These are phyloP conservation scores for Cerceris ruficornis DNA, from an alignment of 2,888 invertebrate genomes.

Conservation along the genomic window DNA sequence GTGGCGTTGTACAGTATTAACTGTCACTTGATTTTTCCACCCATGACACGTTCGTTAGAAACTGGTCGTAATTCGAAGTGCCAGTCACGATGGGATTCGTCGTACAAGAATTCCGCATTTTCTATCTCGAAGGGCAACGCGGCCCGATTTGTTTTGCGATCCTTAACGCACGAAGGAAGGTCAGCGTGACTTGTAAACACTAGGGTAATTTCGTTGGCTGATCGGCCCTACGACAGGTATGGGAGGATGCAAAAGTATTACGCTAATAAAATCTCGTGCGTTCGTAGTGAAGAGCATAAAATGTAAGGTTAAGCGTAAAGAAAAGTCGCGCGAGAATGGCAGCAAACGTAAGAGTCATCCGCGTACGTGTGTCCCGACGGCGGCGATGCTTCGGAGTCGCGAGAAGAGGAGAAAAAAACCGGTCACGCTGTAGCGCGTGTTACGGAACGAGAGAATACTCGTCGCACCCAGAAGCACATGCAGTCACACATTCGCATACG, in stretches of 20 bases:
- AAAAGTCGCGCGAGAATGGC: constrained; percentile 2
- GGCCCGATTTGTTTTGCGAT: no score
- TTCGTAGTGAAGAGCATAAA: no score
- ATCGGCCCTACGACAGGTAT: no score
- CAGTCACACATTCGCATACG: constrained; percentile 1
- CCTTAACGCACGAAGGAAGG: no score
- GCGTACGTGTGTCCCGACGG: constrained; percentile 48
- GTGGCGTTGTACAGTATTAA: constrained; percentile 34
- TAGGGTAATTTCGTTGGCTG: no score
- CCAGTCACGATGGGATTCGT: neutral
- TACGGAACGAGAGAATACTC: constrained; percentile 14
- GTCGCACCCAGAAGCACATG: constrained; percentile 15
- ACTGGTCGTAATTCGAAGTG: constrained; percentile 8
- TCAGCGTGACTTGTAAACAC: no score
- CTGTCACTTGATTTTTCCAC: constrained; percentile 43
- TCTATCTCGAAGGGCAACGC: neutral
- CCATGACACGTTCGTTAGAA: constrained; percentile 21
- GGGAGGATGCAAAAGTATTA: no score
- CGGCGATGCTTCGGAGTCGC: constrained; percentile 12
- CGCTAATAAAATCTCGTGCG: no score
- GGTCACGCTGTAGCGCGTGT: constrained; percentile 8
- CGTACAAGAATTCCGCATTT: neutral
- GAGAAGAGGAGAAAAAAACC: constrained; percentile 23
- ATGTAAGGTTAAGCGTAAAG: neutral
- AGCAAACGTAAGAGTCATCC: neutral